A percentile compares a stretch with the other conserved stretches of the same genome.
These are phyloP conservation scores for Carcinoscorpius rotundicauda DNA, from an alignment of 1,140 invertebrate genomes.

Conservation along the genomic window DNA sequence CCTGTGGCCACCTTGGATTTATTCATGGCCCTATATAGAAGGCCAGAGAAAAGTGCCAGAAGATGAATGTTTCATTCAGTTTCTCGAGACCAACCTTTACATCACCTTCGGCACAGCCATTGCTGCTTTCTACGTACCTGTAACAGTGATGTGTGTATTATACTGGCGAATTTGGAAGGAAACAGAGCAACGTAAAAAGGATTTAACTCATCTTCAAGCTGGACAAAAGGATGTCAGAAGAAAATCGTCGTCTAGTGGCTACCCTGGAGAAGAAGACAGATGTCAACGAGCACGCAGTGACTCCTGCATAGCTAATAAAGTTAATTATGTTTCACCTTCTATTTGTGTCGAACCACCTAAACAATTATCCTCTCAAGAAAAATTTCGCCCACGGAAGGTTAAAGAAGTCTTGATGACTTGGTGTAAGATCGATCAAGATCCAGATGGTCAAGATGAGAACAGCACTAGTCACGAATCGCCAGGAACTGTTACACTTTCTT, in stretches of 20 bases:
- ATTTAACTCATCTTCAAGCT: conserved; percentile 81
- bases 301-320: conserved; percentile 14
- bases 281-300: conserved; percentile 17
- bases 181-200: conserved; percentile 91
- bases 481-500: conserved; percentile 53
- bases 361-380: conserved; percentile 9
- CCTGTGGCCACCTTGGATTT: conserved; percentile 46
- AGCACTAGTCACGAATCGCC: conserved; percentile 27
- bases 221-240: conserved; percentile 81
- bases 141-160: conserved; percentile 29
- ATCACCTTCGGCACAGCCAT: conserved; percentile 39
- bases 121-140: conserved; percentile 44
- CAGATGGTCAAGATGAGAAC: conserved; percentile 28
- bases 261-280: conserved; percentile 10
- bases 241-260: conserved; percentile 66
- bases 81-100: conserved; percentile 39
- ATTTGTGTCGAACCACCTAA: conserved; percentile 15
- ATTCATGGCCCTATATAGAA: conserved; percentile 42
- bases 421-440: conserved; percentile 29
- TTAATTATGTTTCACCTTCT: conserved; percentile 14
- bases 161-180: conserved; percentile 74
- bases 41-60: conserved; percentile 35
- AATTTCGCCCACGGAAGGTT: conserved; percentile 7
- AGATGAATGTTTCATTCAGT: conserved; percentile 44
- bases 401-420: conserved; percentile 19